Evolutionary conservation across 2,113 vertebrate species (phyloP).

Genomic region (Parus major): DNA sequence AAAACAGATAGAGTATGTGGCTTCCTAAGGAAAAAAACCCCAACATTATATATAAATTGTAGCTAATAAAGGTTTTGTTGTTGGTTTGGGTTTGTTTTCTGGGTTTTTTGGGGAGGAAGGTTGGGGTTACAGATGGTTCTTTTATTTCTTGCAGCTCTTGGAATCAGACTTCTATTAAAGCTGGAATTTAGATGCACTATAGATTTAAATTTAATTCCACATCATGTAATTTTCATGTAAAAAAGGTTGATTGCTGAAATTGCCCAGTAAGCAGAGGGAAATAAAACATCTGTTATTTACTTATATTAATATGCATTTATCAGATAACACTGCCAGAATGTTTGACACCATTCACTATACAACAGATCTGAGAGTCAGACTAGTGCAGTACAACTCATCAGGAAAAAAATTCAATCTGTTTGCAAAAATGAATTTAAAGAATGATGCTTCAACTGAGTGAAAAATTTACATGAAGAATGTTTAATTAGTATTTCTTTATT

Average conservation of each 20-base stretch:
- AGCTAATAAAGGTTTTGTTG: background rate
- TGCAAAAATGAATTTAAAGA: background rate
- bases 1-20: background rate
- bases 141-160: background rate
- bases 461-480: background rate
- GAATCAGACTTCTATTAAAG: background rate
- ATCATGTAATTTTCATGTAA: constrained; percentile 22
- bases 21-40: background rate
- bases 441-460: background rate
- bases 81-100: background rate
- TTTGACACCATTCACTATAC: background rate
- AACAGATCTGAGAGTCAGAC: background rate
- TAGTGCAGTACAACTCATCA: background rate
- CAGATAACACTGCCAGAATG: background rate
- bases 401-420: background rate
- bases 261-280: background rate
- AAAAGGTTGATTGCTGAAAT: constrained; percentile 11
- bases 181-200: background rate
- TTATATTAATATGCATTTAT: constrained; percentile 36
- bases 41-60: background rate
- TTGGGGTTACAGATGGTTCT: background rate
- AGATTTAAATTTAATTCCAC: constrained; percentile 46
- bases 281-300: constrained; percentile 30
- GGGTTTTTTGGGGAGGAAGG: accelerated
- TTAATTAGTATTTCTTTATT: background rate